Conservation (phyloP, 2,888 invertebrate genomes). For the Aspidiotus destructor region DNA sequence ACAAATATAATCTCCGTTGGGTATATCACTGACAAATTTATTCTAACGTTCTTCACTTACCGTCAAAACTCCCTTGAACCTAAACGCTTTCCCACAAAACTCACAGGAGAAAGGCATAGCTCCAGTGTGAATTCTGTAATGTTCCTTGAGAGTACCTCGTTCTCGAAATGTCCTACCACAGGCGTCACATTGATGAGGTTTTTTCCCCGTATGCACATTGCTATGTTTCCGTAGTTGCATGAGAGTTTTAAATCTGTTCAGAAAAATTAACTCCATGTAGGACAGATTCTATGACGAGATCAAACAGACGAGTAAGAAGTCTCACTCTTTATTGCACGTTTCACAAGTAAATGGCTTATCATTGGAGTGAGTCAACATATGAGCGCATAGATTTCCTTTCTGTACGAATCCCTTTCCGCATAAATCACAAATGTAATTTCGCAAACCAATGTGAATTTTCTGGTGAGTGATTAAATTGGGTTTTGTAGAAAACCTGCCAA, state of each 20-base stretch:
- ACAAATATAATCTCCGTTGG: not conserved
- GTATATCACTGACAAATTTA: not conserved
- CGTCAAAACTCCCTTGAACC: constrained; percentile 64
- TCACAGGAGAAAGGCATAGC: constrained; percentile 68
- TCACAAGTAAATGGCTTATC: constrained; percentile 38
- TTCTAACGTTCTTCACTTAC: constrained; percentile 40
- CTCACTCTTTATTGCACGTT: constrained; percentile 38
- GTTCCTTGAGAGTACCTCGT: constrained; percentile 61
- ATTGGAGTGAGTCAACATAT: constrained; percentile 38
- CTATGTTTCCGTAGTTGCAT: constrained; percentile 50
- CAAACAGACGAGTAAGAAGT: constrained; percentile 41
- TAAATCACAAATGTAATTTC: constrained; percentile 41
- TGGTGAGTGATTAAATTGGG: constrained; percentile 39
- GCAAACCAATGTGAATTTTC: constrained; percentile 40
- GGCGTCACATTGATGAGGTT: constrained; percentile 53
- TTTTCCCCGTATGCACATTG: constrained; percentile 51
- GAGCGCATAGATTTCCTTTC: constrained; percentile 39
- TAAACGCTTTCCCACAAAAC: constrained; percentile 63
- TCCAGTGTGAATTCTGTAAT: constrained; percentile 66
- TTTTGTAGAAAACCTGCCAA: constrained; percentile 39
- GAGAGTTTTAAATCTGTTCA: constrained; percentile 46
- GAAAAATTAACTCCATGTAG: constrained; percentile 46
- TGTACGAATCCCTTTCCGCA: constrained; percentile 41
- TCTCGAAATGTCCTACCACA: constrained; percentile 56
- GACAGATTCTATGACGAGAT: constrained; percentile 50